Conservation (phyloP, 2,113 vertebrate genomes). For the Forbesichthys agassizii region DNA sequence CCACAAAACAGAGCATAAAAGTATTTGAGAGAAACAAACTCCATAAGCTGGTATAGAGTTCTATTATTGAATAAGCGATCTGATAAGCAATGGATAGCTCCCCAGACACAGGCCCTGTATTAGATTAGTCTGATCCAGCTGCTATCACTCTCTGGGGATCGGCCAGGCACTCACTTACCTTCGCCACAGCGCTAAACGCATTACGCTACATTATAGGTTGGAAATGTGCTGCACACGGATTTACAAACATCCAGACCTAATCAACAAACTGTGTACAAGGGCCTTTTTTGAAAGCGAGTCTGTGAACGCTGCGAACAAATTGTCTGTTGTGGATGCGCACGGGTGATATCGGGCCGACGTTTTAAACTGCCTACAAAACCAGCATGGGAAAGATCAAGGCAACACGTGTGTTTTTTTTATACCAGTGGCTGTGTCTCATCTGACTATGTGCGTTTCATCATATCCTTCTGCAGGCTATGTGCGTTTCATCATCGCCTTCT, state of each 20-base stretch:
- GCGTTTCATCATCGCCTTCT: slow-evolving; percentile 51
- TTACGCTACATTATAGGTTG: slow-evolving; percentile 70
- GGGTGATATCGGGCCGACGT: neutral
- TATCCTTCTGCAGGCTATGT: slow-evolving; percentile 34
- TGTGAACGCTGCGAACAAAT: slow-evolving; percentile 44
- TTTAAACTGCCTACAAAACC: slow-evolving; percentile 12
- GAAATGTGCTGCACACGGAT: slow-evolving; percentile 54
- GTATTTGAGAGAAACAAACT: slow-evolving; percentile 37
- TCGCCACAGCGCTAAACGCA: slow-evolving; percentile 68
- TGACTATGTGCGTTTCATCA: slow-evolving; percentile 44
- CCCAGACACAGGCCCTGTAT: slow-evolving; percentile 68
- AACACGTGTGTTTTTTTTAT: slow-evolving; percentile 31
- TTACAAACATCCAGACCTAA: slow-evolving; percentile 66
- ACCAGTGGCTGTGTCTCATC: slow-evolving; percentile 39
- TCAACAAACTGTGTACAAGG: slow-evolving; percentile 67
- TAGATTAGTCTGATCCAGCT: slow-evolving; percentile 78
- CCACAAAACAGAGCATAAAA: neutral
- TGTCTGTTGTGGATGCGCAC: slow-evolving; percentile 21
- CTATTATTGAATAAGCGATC: slow-evolving; percentile 73
- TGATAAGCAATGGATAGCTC: slow-evolving; percentile 75
- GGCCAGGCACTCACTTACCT: slow-evolving; percentile 73
- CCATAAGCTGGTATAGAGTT: slow-evolving; percentile 48
- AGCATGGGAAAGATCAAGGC: slow-evolving; percentile 36
- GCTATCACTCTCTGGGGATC: slow-evolving; percentile 72
- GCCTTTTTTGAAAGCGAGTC: slow-evolving; percentile 31